phyloP scores from a whole-genome alignment of 2,113 vertebrate genomes.

The Grammomys dolichurus region DNA sequence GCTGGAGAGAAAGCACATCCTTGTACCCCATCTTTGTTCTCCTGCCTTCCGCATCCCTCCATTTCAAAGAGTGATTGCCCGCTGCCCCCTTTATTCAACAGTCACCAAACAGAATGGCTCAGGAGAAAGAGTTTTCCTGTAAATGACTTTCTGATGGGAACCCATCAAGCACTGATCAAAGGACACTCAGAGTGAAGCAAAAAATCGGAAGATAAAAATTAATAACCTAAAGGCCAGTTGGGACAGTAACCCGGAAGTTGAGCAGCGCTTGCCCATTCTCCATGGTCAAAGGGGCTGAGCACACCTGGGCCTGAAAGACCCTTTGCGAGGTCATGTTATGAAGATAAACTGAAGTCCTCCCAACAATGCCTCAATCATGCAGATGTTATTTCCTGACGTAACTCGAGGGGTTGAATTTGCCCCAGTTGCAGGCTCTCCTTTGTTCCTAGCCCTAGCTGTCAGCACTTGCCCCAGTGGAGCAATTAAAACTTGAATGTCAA shows the following conservation, averaged over 20 bases:
- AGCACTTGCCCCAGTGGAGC: constrained; percentile 6
- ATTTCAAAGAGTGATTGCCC: neutral
- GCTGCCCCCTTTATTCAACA: neutral
- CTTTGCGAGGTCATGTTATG: neutral
- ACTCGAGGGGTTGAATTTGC: constrained; percentile 3
- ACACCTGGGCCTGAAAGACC: constrained; percentile 36
- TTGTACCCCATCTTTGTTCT: constrained; percentile 2
- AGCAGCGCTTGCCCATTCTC: neutral
- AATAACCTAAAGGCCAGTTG: constrained; percentile 26
- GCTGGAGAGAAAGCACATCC: rapidly evolving
- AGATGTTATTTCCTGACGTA: neutral
- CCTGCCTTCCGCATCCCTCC: neutral
- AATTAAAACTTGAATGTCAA: constrained; percentile 48
- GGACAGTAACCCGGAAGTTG: neutral
- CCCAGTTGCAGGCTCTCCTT: neutral
- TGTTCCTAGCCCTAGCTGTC: neutral
- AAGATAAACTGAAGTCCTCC: neutral
- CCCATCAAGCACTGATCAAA: constrained; percentile 34
- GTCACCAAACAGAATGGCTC: neutral
- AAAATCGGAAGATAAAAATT: neutral
- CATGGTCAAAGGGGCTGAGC: neutral
- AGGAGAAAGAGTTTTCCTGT: neutral
- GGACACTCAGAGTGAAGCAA: constrained; percentile 13
- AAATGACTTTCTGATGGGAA: neutral
- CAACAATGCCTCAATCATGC: neutral